Conservation (phyloP, 2,113 vertebrate species). For the Leucopternis melanops region DNA sequence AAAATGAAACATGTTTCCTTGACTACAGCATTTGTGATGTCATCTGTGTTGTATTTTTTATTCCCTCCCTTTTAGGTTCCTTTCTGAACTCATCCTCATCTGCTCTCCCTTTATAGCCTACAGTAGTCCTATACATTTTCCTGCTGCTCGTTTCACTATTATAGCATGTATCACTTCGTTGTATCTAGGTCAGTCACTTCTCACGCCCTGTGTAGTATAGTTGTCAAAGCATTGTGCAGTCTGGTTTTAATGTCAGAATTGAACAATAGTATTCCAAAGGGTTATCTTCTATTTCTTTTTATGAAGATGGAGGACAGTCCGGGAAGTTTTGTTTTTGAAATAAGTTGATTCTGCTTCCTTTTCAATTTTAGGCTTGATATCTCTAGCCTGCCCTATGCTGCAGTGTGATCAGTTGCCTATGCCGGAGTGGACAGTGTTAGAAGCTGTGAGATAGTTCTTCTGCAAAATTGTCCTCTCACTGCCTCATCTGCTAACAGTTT, state of each 20-base stretch:
- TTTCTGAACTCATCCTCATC: neutral
- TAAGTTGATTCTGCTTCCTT: neutral
- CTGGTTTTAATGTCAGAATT: neutral
- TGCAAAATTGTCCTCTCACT: neutral
- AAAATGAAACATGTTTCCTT: slow-evolving; percentile 42
- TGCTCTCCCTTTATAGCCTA: neutral
- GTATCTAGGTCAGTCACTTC: slow-evolving; percentile 28
- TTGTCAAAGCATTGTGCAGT: neutral
- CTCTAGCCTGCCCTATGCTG: neutral
- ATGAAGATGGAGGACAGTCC: neutral
- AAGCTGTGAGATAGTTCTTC: neutral
- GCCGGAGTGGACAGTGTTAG: neutral
- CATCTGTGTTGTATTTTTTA: slow-evolving; percentile 41
- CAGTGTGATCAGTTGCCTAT: neutral
- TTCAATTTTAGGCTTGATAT: neutral
- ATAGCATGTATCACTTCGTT: neutral
- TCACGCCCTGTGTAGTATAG: neutral
- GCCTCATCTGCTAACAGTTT: neutral
- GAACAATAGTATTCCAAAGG: neutral
- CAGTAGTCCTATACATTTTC: slow-evolving; percentile 14
- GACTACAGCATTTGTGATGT: slow-evolving; percentile 42
- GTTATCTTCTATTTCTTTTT: neutral
- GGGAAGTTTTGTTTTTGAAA: neutral
- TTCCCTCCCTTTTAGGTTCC: slow-evolving; percentile 27
- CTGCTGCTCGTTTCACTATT: slow-evolving; percentile 31